A percentile compares a stretch with the other conserved stretches of the same genome.
Conservation (phyloP, 2,888 invertebrate species). For the Caenorhabditis sp. region DNA sequence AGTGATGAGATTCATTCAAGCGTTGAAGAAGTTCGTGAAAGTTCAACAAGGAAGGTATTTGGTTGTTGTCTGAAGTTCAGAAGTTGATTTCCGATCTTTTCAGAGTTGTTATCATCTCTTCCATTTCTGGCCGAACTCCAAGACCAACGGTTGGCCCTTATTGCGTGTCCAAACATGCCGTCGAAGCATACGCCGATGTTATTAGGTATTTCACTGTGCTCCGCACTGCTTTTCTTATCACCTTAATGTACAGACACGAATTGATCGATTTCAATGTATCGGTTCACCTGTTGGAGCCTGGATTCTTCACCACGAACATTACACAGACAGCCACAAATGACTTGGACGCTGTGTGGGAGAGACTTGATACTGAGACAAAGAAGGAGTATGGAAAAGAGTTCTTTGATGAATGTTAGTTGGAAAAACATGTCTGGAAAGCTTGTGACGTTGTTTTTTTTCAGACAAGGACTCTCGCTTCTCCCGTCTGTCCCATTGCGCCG, state of each 20-base stretch:
- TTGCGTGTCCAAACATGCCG: conserved; percentile 75
- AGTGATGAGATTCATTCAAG: conserved; percentile 76
- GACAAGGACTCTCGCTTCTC: conserved; percentile 66
- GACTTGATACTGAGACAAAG: conserved; percentile 55
- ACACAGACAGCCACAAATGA: conserved; percentile 67
- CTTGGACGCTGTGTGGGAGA: conserved; percentile 61
- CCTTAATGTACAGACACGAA: conserved; percentile 65
- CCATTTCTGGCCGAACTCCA: conserved; percentile 79
- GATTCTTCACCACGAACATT: conserved; percentile 74
- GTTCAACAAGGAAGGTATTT: conserved; percentile 45
- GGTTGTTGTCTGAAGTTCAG: no score
- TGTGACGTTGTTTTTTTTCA: conserved; percentile 11
- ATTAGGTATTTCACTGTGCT: conserved; percentile 59
- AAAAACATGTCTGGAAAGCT: not conserved
- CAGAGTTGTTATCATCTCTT: conserved; percentile 80
- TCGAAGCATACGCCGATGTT: conserved; percentile 74
- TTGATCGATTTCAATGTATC: conserved; percentile 68
- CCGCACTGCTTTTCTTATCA: conserved; percentile 3
- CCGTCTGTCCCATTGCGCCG: conserved; percentile 62
- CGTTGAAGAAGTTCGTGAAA: conserved; percentile 71
- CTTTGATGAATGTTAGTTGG: conserved; percentile 59
- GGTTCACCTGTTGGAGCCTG: conserved; percentile 74
- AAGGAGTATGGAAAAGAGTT: conserved; percentile 62
- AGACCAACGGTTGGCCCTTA: conserved; percentile 75
- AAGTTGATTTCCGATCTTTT: conserved; percentile 4